Percentiles rank a stretch among this genome's conserved stretches.
These are phyloP conservation scores for Coenobita brevimanus DNA, from an alignment of 1,140 invertebrate species.

Conservation along the genomic window DNA sequence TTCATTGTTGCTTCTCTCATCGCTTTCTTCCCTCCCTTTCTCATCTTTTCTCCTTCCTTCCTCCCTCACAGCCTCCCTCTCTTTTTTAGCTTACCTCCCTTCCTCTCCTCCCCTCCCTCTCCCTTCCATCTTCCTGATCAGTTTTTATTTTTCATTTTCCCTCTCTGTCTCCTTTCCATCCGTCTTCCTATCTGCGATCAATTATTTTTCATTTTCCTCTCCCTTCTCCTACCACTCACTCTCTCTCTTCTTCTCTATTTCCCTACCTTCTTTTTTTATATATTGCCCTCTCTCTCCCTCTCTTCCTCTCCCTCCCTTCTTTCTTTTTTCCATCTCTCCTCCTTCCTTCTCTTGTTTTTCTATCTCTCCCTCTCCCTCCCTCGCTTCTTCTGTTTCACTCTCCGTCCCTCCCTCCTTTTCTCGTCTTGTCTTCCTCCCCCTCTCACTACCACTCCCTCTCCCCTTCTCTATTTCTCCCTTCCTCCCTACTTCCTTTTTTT, in stretches of 20 bases:
- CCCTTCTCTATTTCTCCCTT: neutral
- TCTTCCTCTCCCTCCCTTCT: neutral
- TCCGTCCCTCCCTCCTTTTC: too few species aligned
- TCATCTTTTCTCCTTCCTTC: too few species aligned
- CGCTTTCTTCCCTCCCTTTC: too few species aligned
- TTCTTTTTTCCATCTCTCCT: neutral
- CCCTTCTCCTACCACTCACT: neutral
- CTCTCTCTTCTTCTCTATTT: neutral
- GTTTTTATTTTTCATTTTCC: neutral
- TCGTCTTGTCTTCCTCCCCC: neutral
- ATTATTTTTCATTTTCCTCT: neutral
- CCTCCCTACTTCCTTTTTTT: neutral
- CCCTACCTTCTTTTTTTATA: neutral
- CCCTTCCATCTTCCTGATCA: neutral
- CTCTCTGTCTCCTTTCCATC: neutral
- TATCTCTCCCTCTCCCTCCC: neutral
- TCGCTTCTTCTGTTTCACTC: neutral
- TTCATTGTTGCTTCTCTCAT: too few species aligned
- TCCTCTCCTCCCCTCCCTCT: too few species aligned
- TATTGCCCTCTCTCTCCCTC: neutral
- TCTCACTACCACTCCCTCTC: too few species aligned
- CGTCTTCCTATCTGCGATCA: neutral
- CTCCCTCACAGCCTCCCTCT: neutral
- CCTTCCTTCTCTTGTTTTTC: neutral
- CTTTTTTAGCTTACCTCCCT: neutral